A percentile compares a stretch with the other conserved stretches of the same genome.
phyloP scores from a whole-genome alignment of 2,113 vertebrate genomes.

The Epinephelus cyanopodus region DNA sequence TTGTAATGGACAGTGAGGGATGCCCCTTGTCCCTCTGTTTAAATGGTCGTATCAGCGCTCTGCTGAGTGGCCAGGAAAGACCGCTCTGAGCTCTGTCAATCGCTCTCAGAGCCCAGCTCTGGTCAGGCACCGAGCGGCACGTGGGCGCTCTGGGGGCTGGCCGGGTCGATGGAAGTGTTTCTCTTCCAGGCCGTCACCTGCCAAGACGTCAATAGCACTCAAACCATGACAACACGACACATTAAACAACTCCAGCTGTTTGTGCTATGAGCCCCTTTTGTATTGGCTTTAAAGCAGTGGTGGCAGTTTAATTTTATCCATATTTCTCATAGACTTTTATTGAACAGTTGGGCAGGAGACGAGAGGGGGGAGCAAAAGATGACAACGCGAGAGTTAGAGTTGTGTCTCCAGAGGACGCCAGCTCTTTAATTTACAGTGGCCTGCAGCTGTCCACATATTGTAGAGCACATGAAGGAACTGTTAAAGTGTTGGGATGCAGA shows the following conservation, averaged over 20 bases:
- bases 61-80: slow-evolving; percentile 39
- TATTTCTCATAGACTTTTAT: not conserved
- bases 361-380: not conserved
- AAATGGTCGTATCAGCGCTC: slow-evolving; percentile 21
- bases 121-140: not conserved
- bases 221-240: not conserved
- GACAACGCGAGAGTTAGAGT: not conserved
- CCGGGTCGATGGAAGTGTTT: slow-evolving; percentile 57
- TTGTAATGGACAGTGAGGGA: slow-evolving; percentile 46
- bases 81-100: slow-evolving; percentile 9
- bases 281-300: not conserved
- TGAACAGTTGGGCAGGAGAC: not conserved
- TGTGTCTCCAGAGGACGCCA: not conserved
- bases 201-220: slow-evolving; percentile 52
- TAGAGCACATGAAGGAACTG: not conserved
- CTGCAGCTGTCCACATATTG: not conserved
- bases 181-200: slow-evolving; percentile 39
- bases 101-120: not conserved
- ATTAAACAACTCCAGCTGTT: slow-evolving; percentile 33
- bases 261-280: not conserved
- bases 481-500: not conserved
- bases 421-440: not conserved
- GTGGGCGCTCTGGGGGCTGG: slow-evolving; percentile 16
- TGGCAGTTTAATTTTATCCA: not conserved
- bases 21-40: slow-evolving; percentile 30